Evolutionary conservation across 2,113 vertebrate genomes (phyloP), one percentile per base, ranked within the genome.

Genomic region (Carassius auratus): DNA sequence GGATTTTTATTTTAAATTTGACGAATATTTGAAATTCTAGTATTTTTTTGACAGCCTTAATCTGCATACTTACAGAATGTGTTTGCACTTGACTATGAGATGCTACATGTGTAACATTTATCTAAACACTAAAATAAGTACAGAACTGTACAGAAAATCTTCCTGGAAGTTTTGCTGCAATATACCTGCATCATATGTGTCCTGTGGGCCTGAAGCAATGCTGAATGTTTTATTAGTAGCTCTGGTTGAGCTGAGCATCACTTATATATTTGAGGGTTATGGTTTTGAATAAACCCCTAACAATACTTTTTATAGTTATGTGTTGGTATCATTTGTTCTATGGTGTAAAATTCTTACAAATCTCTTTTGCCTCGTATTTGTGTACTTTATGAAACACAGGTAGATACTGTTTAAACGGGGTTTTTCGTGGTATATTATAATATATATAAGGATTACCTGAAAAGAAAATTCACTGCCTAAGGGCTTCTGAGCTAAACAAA

Each of bases 401-500:
- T 38, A 61, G 55, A 26, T 73, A 5, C 69, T 10, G 19, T 7
- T 23, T 8, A 78, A 88, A 74, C 52, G 81, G 64, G 62, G 88
- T 26, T 85, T 79, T 85, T 33, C 36, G 6, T 74, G 84, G 8
- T 50, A 38, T 26, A 26, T 26, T 26, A 26, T 26, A 26, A 26
- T 26, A 26, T 26, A 26, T 26, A 26, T 26, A 26, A 26, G 26
- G 26, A 26, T 26, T 26, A 26, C 26, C 26, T 26, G 26, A 83
- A 83, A 83, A 82, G 77, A 69, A 84, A 76, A 73, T 48, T 55
- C 69, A 50, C 17, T 73, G 75, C 85, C 87, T 13, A 15, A 66
- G 61, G 88, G 45, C 21, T 73, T 48, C 64, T 36, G 83, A 79
- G 42, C 61, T 50, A 80, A 87, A 85, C 75, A 76, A 55, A 81